These are phyloP conservation scores for Oryzias dopingdopingensis DNA, from an alignment of 2,797 vertebrate genomes.

Conservation along the genomic window DNA sequence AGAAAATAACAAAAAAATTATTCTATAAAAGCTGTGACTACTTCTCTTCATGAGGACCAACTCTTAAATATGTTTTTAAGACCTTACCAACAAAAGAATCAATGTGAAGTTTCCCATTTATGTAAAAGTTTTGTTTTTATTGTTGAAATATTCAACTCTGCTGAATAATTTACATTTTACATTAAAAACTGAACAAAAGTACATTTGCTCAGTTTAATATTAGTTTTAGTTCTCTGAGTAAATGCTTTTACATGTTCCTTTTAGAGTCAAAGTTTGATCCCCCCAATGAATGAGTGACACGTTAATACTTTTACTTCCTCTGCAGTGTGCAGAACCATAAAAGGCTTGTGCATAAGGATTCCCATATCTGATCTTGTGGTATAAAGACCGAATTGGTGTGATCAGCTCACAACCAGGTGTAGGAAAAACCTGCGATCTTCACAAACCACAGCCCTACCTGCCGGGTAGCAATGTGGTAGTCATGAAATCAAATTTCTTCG, in stretches of 20 bases:
- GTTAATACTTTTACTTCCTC: conserved; percentile 9
- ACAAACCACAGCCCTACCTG: conserved; percentile 57
- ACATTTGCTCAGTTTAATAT: too few relatives aligned
- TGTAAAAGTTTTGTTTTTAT: too few relatives aligned
- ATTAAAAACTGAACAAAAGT: too few relatives aligned
- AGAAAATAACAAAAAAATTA: too few relatives aligned
- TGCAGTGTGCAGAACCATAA: conserved; percentile 2
- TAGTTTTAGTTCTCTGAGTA: neutral
- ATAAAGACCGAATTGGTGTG: conserved; percentile 28
- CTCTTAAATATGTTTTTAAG: too few relatives aligned
- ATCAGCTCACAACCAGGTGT: conserved; percentile 47
- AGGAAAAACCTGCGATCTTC: conserved; percentile 36
- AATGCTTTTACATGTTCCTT: neutral
- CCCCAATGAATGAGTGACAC: conserved; percentile 11
- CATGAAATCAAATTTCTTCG: conserved; percentile 65
- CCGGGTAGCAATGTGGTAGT: conserved; percentile 52
- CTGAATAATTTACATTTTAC: too few relatives aligned
- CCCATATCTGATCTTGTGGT: conserved; percentile 50
- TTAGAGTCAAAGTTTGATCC: neutral
- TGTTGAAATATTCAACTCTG: too few relatives aligned
- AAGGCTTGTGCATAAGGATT: conserved; percentile 18
- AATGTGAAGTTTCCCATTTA: too few relatives aligned
- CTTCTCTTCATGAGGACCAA: too few relatives aligned
- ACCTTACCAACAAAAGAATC: too few relatives aligned
- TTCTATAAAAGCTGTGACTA: too few relatives aligned